Conservation (phyloP, 2,113 vertebrate species). For the Chlamydotis undulata region DNA sequence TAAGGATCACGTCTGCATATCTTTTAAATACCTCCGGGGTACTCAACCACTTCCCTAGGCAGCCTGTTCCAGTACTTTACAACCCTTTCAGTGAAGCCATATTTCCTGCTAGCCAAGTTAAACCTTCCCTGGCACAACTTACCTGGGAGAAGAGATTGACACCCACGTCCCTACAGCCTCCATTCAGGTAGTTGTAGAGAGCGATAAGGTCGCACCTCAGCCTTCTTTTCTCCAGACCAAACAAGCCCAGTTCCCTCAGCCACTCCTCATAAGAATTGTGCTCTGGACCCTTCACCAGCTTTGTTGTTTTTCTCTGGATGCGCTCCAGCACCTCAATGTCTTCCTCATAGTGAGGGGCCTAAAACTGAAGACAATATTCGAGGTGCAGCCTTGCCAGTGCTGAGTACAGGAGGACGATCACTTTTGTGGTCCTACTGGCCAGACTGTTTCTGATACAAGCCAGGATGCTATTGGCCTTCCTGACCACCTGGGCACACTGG, state of each 20-base stretch:
- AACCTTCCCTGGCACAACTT: background rate
- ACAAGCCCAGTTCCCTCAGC: background rate
- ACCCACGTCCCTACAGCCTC: rapidly evolving
- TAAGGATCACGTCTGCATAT: rapidly evolving
- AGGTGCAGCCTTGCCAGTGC: background rate
- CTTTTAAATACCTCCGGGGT: background rate
- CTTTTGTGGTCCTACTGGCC: background rate
- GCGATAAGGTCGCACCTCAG: rapidly evolving
- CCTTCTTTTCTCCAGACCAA: background rate
- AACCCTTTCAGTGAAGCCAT: background rate
- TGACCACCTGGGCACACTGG: background rate
- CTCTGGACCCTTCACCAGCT: background rate
- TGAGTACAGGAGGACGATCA: rapidly evolving
- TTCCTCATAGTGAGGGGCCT: background rate
- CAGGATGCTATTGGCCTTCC: background rate
- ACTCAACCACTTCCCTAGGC: background rate
- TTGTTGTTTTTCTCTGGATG: background rate
- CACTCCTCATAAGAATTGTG: rapidly evolving
- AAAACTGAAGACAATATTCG: rapidly evolving
- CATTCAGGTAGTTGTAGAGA: background rate
- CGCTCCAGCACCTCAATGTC: background rate
- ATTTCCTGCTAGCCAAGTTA: background rate
- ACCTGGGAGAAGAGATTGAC: background rate
- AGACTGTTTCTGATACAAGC: background rate
- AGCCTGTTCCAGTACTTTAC: background rate